Base-by-base conservation (phyloP, 1,140 invertebrate genomes). In the Bombus balteatus region DNA sequence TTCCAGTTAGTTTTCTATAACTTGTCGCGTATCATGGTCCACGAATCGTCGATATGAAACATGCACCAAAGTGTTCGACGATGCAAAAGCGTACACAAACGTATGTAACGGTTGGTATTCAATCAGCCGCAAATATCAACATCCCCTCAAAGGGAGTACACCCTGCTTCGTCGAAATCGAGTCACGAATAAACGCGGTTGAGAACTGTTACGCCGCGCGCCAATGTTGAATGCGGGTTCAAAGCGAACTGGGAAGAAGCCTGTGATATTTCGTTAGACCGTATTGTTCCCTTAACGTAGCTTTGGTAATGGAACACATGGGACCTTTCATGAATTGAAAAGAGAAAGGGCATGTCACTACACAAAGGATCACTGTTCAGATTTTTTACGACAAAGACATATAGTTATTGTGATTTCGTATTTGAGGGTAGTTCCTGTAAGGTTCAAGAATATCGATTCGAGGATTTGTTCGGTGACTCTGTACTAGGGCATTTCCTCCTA, bases 101-200 rank as follows among this genome's bases (percentile, higher is more conserved):
- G 37, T 73, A n/a, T 41, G 41, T 47, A 13, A 43, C 15, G 5
- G 25, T 5, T n/a, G 39, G 0, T 22, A 32, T 84, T 71, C 75
- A 37, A 78, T 79, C 82, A 71, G 13, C 22, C 65, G 43, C 79
- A 66, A 75, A 59, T 78, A 84, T 78, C 75, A 84, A 66, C 47
- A n/a, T 68, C 13, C 22, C 18, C 75, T 57, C 66, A 53, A 71
- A 71, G 75, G 47, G 47, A 28, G 28, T 41, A 53, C 18, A 75
- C 32, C 13, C 8, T 8, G 5, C 13, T 70, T 34, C 65, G 37
- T 78, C 47, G 62, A 41, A 84, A 70, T 77, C 65, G 37, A 71
- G 6, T 39, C 53, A 62, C 22, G 74, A 78, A 59, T 84, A 78
- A 70, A 59, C 65, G 65, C 4, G n/a, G 47, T 53, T 34, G 39